phyloP scores from a whole-genome alignment of 2,888 invertebrate genomes.

The Heliconius ismenius region DNA sequence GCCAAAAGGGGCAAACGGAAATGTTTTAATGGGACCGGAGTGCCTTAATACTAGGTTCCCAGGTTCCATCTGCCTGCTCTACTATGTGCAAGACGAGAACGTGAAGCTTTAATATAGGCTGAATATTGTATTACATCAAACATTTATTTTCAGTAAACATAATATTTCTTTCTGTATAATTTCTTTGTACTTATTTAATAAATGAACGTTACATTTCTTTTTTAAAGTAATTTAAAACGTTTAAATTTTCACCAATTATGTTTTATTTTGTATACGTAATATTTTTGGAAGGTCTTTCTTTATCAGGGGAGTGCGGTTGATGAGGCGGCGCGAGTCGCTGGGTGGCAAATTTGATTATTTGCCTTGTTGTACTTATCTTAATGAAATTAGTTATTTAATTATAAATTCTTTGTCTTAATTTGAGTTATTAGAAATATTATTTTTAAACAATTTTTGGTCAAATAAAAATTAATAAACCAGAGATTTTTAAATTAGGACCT shows the following conservation, averaged over 20 bases:
- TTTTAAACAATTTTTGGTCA: too few species aligned
- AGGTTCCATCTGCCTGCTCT: not conserved
- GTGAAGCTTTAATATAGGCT: not conserved
- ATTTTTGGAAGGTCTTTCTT: not conserved
- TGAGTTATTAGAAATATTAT: not conserved
- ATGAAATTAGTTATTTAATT: not conserved
- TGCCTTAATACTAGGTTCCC: not conserved
- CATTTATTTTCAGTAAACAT: not conserved
- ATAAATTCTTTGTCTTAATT: not conserved
- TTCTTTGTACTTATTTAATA: not conserved
- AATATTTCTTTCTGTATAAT: not conserved
- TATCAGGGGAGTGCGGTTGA: not conserved
- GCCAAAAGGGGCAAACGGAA: not conserved
- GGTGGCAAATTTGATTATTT: not conserved
- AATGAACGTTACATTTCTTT: not conserved
- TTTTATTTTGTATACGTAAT: not conserved
- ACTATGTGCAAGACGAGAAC: not conserved
- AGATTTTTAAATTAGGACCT: too few species aligned
- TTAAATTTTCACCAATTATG: not conserved
- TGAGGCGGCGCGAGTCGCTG: not conserved
- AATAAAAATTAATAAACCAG: too few species aligned
- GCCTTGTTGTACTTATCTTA: slow-evolving; percentile 7
- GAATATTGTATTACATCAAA: not conserved
- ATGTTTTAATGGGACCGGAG: not conserved
- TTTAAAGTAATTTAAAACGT: not conserved